These are phyloP conservation scores for Drosophila stalkeri DNA, from an alignment of 2,888 invertebrate genomes.

Conservation along the genomic window DNA sequence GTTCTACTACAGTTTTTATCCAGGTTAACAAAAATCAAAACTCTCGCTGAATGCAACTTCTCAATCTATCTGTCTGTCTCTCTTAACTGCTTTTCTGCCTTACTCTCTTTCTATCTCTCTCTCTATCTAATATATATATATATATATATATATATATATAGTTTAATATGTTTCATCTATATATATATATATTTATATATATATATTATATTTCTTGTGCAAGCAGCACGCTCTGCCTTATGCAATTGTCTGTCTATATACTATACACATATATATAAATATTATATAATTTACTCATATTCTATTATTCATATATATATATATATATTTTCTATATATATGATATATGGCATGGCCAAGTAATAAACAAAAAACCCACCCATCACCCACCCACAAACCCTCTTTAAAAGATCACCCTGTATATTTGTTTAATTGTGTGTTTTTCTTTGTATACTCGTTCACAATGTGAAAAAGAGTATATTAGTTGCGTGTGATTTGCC, in stretches of 20 bases:
- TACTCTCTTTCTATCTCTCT: conserved; percentile 52
- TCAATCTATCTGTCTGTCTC: conserved; percentile 60
- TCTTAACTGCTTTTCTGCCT: conserved; percentile 30
- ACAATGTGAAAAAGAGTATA: not conserved
- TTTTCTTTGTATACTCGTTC: not conserved
- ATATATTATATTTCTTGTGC: conserved; percentile 61
- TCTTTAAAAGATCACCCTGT: conserved; percentile 43
- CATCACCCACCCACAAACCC: conserved; percentile 45
- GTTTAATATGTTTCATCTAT: conserved; percentile 50
- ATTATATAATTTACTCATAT: conserved; percentile 56
- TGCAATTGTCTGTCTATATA: conserved; percentile 63
- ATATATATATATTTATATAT: conserved; percentile 24
- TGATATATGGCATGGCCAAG: conserved; percentile 75
- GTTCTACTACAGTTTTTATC: conserved; percentile 99
- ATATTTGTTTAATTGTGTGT: conserved; percentile 39
- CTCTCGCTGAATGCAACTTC: conserved; percentile 64
- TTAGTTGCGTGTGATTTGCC: not conserved
- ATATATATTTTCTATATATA: conserved; percentile 25
- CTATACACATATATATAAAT: conserved; percentile 34
- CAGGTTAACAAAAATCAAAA: conserved; percentile 88
- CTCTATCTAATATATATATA: conserved; percentile 30
- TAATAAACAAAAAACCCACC: conserved; percentile 39
- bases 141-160: conserved; percentile 41
- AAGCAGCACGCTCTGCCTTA: conserved; percentile 69
- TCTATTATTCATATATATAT: conserved; percentile 24